Conservation (phyloP, 2,888 invertebrate species). For the Lasius fuliginosus region DNA sequence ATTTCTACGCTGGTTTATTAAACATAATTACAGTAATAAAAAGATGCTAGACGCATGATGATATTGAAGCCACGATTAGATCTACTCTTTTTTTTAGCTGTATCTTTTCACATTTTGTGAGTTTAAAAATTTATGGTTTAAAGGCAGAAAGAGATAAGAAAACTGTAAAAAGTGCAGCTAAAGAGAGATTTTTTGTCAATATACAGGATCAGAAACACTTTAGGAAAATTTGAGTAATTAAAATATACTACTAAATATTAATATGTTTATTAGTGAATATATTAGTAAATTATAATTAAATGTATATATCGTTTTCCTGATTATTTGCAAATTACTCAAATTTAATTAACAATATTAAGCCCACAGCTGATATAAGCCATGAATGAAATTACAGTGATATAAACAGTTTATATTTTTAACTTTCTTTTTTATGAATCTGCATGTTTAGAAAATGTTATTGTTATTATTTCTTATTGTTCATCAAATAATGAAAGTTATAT, state of each 20-base stretch:
- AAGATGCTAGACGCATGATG: neutral
- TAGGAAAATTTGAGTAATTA: neutral
- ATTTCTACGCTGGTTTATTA: neutral
- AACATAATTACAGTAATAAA: neutral
- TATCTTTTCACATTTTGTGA: neutral
- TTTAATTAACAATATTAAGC: neutral
- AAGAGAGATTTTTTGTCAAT: slow-evolving; percentile 2
- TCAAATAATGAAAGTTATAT: neutral
- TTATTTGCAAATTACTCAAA: neutral
- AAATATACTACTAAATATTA: neutral
- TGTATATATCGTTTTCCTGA: neutral
- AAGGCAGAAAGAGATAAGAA: neutral
- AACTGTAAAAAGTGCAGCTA: neutral
- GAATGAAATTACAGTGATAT: neutral
- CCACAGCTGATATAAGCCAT: neutral
- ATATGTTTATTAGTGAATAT: neutral
- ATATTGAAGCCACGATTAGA: neutral
- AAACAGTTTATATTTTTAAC: neutral
- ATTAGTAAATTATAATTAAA: neutral
- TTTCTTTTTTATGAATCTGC: neutral
- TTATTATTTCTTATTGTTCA: slow-evolving; percentile 22
- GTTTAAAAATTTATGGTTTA: neutral
- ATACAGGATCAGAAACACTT: slow-evolving; percentile 26
- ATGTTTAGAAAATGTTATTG: slow-evolving; percentile 1
- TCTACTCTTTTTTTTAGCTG: neutral